A percentile compares a stretch with the other conserved stretches of the same genome.
phyloP scores from a whole-genome alignment of 2,797 vertebrate genomes.

The Sebastes vulpes region DNA sequence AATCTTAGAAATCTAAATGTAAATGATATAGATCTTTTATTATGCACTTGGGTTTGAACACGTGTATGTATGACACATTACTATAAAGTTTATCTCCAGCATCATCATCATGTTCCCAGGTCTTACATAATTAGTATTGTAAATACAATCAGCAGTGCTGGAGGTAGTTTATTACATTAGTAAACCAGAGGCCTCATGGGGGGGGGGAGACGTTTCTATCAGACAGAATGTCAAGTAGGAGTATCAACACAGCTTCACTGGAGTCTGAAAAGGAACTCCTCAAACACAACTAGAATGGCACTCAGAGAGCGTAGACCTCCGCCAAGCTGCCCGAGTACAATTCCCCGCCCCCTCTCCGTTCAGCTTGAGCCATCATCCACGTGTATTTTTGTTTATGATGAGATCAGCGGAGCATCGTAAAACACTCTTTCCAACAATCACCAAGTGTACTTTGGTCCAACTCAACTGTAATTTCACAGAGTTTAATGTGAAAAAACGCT shows the following conservation, averaged over 20 bases:
- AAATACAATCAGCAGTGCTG: not conserved
- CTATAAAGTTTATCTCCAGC: not conserved
- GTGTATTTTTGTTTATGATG: too few species aligned
- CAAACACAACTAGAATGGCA: not conserved
- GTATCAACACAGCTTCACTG: not conserved
- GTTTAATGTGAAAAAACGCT: too few species aligned
- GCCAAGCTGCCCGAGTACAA: too few species aligned
- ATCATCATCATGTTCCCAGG: not conserved
- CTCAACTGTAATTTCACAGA: too few species aligned
- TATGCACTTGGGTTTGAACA: not conserved
- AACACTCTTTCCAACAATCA: too few species aligned
- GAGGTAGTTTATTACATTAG: not conserved
- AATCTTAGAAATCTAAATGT: not conserved
- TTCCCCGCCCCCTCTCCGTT: too few species aligned
- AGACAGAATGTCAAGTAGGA: not conserved
- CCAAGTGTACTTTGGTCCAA: too few species aligned
- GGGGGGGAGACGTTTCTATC: conserved; percentile 5
- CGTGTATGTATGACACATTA: not conserved
- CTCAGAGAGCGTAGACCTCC: too few species aligned
- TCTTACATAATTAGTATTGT: not conserved
- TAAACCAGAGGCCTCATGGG: not conserved
- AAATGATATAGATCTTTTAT: not conserved
- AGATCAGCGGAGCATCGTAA: too few species aligned
- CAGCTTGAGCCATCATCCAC: too few species aligned
- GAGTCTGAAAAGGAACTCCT: not conserved